Evolutionary conservation across 2,113 vertebrate genomes (phyloP).

Genomic region (Neolamprologus hecqui): DNA sequence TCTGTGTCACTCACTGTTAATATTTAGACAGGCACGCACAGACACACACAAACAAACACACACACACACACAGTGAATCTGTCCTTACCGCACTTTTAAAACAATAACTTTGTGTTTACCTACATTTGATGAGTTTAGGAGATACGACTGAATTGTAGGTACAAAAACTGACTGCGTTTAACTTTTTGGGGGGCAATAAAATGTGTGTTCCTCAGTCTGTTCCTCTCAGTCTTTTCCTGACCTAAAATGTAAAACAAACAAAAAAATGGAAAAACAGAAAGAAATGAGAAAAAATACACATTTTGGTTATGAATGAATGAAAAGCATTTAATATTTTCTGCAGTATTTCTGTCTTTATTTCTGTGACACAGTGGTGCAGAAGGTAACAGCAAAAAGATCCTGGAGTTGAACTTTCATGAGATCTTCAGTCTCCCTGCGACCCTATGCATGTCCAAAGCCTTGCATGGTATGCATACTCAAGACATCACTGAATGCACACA

Average conservation of each 20-base stretch:
- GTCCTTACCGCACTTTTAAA: not conserved
- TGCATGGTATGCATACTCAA: not conserved
- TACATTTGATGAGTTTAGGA: not conserved
- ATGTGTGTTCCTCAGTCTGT: not conserved
- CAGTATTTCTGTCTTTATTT: not conserved
- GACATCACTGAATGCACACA: not conserved
- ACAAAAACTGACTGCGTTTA: not conserved
- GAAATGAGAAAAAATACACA: not conserved
- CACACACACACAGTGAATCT: not conserved
- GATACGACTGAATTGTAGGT: not conserved
- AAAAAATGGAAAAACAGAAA: not conserved
- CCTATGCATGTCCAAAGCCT: not conserved
- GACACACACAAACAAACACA: rapidly evolving
- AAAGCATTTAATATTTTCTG: not conserved
- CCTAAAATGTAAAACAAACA: not conserved
- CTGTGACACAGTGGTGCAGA: rapidly evolving
- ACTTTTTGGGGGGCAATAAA: not conserved
- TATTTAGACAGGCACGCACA: not conserved
- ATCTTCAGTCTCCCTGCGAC: not conserved
- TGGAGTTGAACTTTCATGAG: not conserved
- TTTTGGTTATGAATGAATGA: not conserved
- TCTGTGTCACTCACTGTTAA: not conserved
- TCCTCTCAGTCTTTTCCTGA: not conserved
- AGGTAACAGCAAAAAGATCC: not conserved
- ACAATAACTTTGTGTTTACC: not conserved